Conservation (phyloP, 2,797 vertebrate genomes). For the Kryptopterus vitreolus region DNA sequence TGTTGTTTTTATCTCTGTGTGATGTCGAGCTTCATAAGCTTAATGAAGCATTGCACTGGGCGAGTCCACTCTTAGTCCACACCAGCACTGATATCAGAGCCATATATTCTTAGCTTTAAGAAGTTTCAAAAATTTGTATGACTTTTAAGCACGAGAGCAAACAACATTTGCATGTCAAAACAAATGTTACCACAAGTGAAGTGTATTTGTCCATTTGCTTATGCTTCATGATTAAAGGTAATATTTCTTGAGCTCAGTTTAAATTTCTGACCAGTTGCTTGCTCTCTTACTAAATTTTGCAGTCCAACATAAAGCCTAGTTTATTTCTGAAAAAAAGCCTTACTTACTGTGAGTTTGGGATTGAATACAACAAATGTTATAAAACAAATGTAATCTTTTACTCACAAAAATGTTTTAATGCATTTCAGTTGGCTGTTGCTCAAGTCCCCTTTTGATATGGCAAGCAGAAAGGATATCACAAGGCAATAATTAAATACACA, state of each 20-base stretch:
- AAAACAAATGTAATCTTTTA: neutral
- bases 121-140: neutral
- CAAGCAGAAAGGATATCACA: neutral
- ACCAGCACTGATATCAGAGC: neutral
- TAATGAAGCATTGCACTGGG: neutral
- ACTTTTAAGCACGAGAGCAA: neutral
- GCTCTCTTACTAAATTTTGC: neutral
- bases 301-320: neutral
- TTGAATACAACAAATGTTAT: neutral
- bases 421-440: neutral
- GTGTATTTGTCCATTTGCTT: neutral
- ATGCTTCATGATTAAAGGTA: neutral
- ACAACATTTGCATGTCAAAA: neutral
- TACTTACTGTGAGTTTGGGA: neutral
- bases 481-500: neutral
- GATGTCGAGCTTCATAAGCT: neutral
- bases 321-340: neutral
- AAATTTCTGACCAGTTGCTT: neutral
- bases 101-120: neutral
- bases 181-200: neutral
- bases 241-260: neutral
- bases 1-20: neutral
- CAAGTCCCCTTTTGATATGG: neutral
- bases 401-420: neutral
- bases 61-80: neutral